These are phyloP conservation scores for Apostichopus japonicus DNA, from an alignment of 35 echinoderm and acorn worm species.

Conservation along the genomic window DNA sequence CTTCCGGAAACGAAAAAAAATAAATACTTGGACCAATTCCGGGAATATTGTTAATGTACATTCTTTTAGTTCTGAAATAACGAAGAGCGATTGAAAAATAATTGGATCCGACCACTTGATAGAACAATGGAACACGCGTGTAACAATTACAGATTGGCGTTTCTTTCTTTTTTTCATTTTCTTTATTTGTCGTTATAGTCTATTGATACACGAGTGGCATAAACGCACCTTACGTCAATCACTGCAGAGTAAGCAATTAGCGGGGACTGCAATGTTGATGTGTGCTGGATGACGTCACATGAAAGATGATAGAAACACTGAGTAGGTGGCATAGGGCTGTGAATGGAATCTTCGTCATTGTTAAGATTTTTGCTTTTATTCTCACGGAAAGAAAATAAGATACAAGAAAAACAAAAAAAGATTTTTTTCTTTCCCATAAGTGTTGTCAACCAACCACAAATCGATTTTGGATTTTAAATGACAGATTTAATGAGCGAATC, in stretches of 20 bases:
- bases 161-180: background rate
- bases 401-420: too few species aligned
- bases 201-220: background rate
- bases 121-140: background rate
- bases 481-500: too few species aligned
- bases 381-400: too few species aligned
- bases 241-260: background rate
- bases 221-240: background rate
- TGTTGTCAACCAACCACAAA: too few species aligned
- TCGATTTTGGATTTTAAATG: too few species aligned
- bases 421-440: too few species aligned
- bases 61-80: background rate
- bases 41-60: background rate
- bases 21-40: background rate
- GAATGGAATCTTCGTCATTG: too few species aligned
- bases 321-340: too few species aligned
- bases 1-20: background rate
- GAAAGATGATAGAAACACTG: background rate
- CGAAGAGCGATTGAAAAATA: background rate
- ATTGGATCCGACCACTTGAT: background rate
- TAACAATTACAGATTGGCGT: background rate
- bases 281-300: background rate
- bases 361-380: too few species aligned
- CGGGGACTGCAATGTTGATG: background rate
- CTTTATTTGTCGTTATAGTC: too few species aligned